These are phyloP conservation scores for Lagorchestes hirsutus DNA, from an alignment of 2,797 vertebrate genomes.

Conservation along the genomic window DNA sequence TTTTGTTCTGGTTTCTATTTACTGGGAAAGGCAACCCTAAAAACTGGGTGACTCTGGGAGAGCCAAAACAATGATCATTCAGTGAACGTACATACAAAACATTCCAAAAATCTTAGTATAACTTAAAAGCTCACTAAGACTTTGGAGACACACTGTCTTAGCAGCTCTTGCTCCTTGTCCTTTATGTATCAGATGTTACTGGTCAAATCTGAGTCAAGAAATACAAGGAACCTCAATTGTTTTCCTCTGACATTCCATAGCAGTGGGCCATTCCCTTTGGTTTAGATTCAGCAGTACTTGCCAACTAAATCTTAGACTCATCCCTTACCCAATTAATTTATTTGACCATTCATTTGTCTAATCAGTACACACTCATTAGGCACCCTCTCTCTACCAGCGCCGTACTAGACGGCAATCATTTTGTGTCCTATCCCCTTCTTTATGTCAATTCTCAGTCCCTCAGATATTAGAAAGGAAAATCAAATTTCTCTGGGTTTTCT, in stretches of 20 bases:
- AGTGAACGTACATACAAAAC: not conserved
- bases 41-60: not conserved
- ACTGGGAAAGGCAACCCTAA: not conserved
- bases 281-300: not conserved
- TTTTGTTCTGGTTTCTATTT: not conserved
- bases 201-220: not conserved
- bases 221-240: not conserved
- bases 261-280: not conserved
- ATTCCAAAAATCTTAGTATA: not conserved
- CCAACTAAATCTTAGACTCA: not conserved
- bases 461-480: constrained; percentile 45
- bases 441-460: constrained; percentile 22
- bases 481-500: not conserved
- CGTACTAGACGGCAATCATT: no score
- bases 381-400: not conserved
- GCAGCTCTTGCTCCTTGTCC: no score
- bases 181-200: not conserved
- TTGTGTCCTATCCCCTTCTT: constrained; percentile 14
- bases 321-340: constrained; percentile 16
- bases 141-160: not conserved
- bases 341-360: not conserved
- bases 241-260: not conserved
- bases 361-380: not conserved
- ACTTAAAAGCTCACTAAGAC: not conserved
- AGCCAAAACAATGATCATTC: not conserved